Percentiles rank a stretch among this genome's conserved stretches.
Evolutionary conservation across 2,113 vertebrate species (phyloP).

Genomic region (Dolichotis patagonum): DNA sequence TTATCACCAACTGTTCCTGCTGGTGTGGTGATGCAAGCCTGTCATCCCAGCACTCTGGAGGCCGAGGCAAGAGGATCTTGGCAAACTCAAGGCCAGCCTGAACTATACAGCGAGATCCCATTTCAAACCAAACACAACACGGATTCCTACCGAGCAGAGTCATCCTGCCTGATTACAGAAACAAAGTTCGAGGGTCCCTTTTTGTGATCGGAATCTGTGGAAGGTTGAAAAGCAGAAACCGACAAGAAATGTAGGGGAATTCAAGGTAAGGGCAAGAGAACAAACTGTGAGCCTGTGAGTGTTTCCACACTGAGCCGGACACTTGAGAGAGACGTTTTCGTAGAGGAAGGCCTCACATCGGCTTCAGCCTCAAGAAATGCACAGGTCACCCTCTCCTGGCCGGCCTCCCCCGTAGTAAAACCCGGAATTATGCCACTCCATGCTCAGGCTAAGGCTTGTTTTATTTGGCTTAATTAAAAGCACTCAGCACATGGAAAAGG

Average conservation of each 20-base stretch:
- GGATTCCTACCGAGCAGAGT: not conserved
- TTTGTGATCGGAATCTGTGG: not conserved
- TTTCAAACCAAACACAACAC: not conserved
- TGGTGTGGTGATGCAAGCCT: not conserved
- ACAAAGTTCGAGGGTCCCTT: not conserved
- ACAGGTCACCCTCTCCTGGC: slow-evolving; percentile 43
- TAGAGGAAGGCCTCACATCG: slow-evolving; percentile 40
- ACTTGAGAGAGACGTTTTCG: slow-evolving; percentile 19
- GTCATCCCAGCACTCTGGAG: not conserved
- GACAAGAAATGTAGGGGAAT: not conserved
- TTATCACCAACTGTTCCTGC: not conserved
- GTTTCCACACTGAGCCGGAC: not conserved
- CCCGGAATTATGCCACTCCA: slow-evolving; percentile 53
- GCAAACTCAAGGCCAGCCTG: not conserved
- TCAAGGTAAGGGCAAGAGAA: slow-evolving; percentile 41
- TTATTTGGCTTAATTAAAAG: slow-evolving; percentile 70
- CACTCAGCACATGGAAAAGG: slow-evolving; percentile 47
- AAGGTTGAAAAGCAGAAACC: slow-evolving; percentile 18
- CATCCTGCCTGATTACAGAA: not conserved
- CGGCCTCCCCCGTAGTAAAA: slow-evolving; percentile 53
- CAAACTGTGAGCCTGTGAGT: slow-evolving; percentile 1
- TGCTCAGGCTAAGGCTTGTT: slow-evolving; percentile 73
- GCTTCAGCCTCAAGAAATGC: slow-evolving; percentile 39
- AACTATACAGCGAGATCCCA: not conserved
- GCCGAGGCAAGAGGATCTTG: not conserved